Conservation (phyloP, 2,113 vertebrate species). For the Cromileptes altivelis region DNA sequence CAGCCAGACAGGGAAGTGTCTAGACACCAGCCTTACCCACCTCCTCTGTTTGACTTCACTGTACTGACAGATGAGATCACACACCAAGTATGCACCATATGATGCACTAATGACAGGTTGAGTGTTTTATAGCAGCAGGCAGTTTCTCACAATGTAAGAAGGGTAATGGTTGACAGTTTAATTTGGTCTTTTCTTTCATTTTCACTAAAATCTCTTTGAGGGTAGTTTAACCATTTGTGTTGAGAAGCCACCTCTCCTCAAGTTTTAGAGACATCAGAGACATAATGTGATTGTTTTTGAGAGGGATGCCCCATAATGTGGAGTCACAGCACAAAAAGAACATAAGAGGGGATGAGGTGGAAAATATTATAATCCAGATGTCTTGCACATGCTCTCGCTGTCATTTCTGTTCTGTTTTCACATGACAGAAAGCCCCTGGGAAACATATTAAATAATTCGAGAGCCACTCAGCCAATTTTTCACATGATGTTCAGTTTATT, state of each 20-base stretch:
- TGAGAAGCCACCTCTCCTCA: neutral
- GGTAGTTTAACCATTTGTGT: neutral
- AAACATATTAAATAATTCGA: neutral
- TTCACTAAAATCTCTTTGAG: neutral
- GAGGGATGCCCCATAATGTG: no score
- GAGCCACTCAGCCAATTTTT: neutral
- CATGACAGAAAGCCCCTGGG: neutral
- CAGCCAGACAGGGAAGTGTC: conserved; percentile 28
- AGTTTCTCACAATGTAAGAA: neutral
- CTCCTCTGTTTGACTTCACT: conserved; percentile 12
- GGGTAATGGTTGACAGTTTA: neutral
- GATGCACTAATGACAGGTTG: neutral
- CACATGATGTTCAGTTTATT: neutral
- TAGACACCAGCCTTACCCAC: conserved; percentile 34
- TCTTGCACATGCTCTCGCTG: neutral
- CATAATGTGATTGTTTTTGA: neutral
- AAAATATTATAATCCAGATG: neutral
- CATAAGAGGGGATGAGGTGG: neutral
- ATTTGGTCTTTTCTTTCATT: neutral
- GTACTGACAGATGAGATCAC: conserved; percentile 23
- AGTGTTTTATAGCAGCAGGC: conserved; percentile 7
- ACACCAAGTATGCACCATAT: conserved; percentile 1
- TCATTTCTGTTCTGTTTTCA: neutral
- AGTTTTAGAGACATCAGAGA: neutral
- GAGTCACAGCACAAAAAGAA: neutral